These are phyloP conservation scores for Fabriciana adippe DNA, from an alignment of 2,888 invertebrate genomes.

Conservation along the genomic window DNA sequence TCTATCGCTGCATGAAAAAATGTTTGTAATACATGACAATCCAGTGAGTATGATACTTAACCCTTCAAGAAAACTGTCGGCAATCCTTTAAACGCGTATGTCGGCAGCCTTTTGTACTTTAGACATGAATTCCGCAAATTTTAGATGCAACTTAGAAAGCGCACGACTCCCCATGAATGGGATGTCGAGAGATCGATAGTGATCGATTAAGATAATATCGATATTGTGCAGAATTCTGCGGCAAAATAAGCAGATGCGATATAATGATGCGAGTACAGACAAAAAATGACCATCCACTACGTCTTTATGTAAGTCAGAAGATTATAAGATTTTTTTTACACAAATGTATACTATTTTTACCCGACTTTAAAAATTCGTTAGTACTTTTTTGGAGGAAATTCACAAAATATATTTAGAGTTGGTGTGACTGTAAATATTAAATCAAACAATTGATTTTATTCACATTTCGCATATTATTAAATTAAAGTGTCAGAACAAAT, in stretches of 20 bases:
- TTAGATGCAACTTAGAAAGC: slow-evolving; percentile 1
- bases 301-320: no score
- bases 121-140: slow-evolving; percentile 12
- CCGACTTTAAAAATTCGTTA: no score
- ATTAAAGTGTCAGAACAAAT: slow-evolving; percentile 9
- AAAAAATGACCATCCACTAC: no score
- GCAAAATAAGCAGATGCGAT: not conserved
- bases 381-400: no score
- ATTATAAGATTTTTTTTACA: no score
- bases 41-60: slow-evolving; percentile 27
- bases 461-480: not conserved
- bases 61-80: slow-evolving; percentile 25
- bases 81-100: slow-evolving; percentile 25
- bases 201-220: slow-evolving; percentile 35
- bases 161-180: slow-evolving; percentile 3
- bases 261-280: no score
- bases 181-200: slow-evolving; percentile 28
- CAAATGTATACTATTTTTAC: no score
- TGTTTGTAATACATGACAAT: slow-evolving; percentile 34
- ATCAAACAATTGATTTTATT: no score
- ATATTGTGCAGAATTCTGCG: slow-evolving; percentile 18
- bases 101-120: slow-evolving; percentile 16
- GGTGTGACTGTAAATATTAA: no score
- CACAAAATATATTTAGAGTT: no score
- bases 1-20: slow-evolving; percentile 12